Base-by-base conservation (phyloP, 1,140 invertebrate genomes). In the Papilio polytes region DNA sequence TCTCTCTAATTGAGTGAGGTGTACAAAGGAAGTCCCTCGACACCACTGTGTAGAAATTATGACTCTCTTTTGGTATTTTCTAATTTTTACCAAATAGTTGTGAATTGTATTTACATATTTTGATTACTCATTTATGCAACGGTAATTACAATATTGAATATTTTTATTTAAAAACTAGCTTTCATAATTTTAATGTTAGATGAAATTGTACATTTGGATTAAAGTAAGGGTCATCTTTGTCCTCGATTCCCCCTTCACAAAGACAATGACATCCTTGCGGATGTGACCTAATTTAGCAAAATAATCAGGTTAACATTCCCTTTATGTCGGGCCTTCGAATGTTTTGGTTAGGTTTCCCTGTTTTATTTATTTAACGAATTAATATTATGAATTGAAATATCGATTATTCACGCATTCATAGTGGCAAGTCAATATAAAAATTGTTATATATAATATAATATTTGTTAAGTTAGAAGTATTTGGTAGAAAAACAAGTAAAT, bases 281-380 rank as follows among this genome's bases (percentile, higher is more conserved):
- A 51, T 20, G 15, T 74, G 73, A 74, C 73, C 73, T 48, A 74
- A n/a, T 48, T 74, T 74, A 22, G 44, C 20, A 74, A 74, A 74
- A 51, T 74, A 48, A 74, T 20, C 70, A 13, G 70, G 46, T 73
- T 15, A 41, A 9, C 46, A 4, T 44, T 74, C 15, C 41, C 10
- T 74, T 74, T 48, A 44, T 74, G 12, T 44, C 4, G 22, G n/a
- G n/a, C 20, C 6, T 20, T 59, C n/a, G n/a, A n/a, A 20, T 59
- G 20, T 10, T 9, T 59, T 59, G 1, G 20, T 59, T 22, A 8
- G 15, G 15, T 51, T 51, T 51, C 15, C 15, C 15, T 18, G 48
- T 18, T 51, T 51, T 51, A 18, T 51, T 51, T 15, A 51, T 51
- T 56, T 56, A 56, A n/a, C 18, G 4, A 56, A 56, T 9, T 56